These are phyloP conservation scores for Batillaria attramentaria DNA, from an alignment of 1,140 invertebrate species.

Conservation along the genomic window DNA sequence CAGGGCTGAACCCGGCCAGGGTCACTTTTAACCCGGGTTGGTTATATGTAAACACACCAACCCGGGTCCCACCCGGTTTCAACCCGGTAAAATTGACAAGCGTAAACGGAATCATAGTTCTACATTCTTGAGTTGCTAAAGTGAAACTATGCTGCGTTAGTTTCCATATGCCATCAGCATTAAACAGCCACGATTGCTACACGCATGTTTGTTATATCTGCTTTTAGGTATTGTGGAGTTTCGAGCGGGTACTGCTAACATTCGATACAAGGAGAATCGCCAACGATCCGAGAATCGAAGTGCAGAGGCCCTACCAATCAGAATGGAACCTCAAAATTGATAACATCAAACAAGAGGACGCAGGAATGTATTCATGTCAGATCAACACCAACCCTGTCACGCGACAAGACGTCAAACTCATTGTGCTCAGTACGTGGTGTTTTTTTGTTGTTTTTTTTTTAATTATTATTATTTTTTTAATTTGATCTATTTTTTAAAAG, in stretches of 20 bases:
- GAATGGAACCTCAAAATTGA: conserved; percentile 23
- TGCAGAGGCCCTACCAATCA: conserved; percentile 5
- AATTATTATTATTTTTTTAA: too few relatives aligned
- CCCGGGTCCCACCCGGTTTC: too few relatives aligned
- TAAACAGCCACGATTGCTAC: not conserved
- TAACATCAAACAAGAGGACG: not conserved
- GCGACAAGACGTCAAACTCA: conserved; percentile 4
- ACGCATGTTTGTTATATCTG: not conserved
- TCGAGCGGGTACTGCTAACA: not conserved
- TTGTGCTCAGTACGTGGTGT: conserved; percentile 3
- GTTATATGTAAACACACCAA: too few relatives aligned
- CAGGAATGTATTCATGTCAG: conserved; percentile 14
- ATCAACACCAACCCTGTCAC: conserved; percentile 28
- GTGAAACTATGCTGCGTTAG: not conserved
- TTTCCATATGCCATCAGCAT: not conserved
- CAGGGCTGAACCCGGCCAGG: too few relatives aligned
- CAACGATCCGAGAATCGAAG: not conserved
- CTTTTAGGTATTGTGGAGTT: conserved; percentile 20
- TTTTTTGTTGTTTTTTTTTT: too few relatives aligned
- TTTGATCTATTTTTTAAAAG: too few relatives aligned
- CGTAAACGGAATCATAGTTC: not conserved
- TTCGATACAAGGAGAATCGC: not conserved
- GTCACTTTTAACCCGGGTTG: too few relatives aligned
- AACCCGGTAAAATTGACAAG: too few relatives aligned
- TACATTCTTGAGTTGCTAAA: not conserved